These are phyloP conservation scores for Callocephalon fimbriatum DNA, from an alignment of 2,113 vertebrate genomes.

Conservation along the genomic window DNA sequence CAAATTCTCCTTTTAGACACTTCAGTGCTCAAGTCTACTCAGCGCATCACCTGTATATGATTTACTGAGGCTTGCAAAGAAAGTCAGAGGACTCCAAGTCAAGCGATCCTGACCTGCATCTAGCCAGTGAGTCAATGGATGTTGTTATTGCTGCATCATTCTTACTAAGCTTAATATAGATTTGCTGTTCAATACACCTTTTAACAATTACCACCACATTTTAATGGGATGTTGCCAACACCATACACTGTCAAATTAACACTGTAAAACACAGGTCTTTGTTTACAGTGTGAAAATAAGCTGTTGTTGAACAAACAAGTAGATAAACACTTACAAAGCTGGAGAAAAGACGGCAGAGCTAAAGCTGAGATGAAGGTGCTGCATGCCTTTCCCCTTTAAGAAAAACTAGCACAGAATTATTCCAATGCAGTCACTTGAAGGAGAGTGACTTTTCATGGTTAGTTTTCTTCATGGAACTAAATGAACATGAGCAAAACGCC, in stretches of 20 bases:
- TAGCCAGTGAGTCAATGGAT: not conserved
- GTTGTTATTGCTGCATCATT: not conserved
- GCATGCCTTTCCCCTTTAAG: not conserved
- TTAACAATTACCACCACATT: not conserved
- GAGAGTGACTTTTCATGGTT: slow-evolving; percentile 41
- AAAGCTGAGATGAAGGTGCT: not conserved
- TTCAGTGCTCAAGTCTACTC: not conserved
- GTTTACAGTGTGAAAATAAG: not conserved
- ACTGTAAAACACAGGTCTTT: not conserved
- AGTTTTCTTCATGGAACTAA: slow-evolving; percentile 42
- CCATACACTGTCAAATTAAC: not conserved
- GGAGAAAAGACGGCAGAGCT: not conserved
- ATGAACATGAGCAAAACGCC: slow-evolving; percentile 45
- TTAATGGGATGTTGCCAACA: not conserved
- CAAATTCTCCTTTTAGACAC: not conserved
- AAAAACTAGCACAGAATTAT: not conserved
- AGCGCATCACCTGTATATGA: not conserved
- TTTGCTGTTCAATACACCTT: not conserved
- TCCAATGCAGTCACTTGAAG: not conserved
- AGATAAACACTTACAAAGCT: slow-evolving; percentile 28
- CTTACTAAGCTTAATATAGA: not conserved
- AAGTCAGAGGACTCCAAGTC: not conserved
- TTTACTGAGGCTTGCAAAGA: not conserved
- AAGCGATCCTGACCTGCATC: not conserved
- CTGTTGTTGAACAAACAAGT: not conserved